Evolutionary conservation across 2,113 vertebrate genomes (phyloP), one percentile per base, ranked within the genome.

Genomic region (Misgurnus anguillicaudatus): DNA sequence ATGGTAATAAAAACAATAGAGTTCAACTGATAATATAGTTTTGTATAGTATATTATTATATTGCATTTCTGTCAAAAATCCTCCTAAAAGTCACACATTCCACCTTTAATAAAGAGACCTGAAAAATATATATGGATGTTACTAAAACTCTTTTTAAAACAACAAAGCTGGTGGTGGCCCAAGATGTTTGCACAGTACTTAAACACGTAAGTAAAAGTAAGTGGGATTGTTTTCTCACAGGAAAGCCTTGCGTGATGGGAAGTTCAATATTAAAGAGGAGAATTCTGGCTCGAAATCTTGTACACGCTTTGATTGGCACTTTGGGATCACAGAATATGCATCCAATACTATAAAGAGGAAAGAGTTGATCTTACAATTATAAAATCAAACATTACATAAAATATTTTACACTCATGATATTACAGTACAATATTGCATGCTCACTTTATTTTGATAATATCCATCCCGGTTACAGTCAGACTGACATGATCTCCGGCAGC

Each of bases 371-470:
- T 14, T 7, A 45, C 7, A 16, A 19, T n/a, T 57, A 55, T 48
- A 2, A 9, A 45, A 67, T 66, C 21, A 69, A 6, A 66, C 14
- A 24, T 48, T 8, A 16, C 21, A 70, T 55, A 39, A 53, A 69
- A 69, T 14, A 53, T 16, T 53, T 36, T 14, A 14, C 14, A 67
- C 47, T 13, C 41, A 45, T 5, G 2, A 24, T 48, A 13, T 39
- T 55, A 71, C 9, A n/a, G 2, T 55, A 19, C 31, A 19, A 5
- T 38, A 7, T 24, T 24, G n/a, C 38, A 75, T 16, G 90, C 94
- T 95, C 91, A 99, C 98, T 98, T 98, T 89, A 99, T 98, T 94
- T 98, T 99, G 91, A 98, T 99, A 92, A 99, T 99, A 94, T 99
- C 98, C 94, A 99, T 97, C 85, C 98, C 98, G 70, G 97, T 98